A percentile compares a stretch with the other conserved stretches of the same genome.
Evolutionary conservation across 2,888 invertebrate genomes (phyloP).

Genomic region (Hirtodrosophila confusa): DNA sequence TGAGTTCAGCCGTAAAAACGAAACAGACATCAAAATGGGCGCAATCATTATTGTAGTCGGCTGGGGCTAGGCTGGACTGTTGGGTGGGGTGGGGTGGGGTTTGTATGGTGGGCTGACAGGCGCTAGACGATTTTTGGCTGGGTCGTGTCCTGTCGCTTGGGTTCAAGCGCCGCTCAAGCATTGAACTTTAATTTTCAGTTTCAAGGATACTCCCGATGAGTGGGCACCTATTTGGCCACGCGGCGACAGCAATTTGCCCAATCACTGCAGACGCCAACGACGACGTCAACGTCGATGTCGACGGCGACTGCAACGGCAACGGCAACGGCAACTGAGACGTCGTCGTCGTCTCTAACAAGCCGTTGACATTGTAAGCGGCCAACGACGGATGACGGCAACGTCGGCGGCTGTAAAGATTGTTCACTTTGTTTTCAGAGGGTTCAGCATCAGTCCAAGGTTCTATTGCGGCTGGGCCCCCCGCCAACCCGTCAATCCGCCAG

Average conservation of each 20-base stretch:
- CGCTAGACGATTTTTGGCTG: constrained; percentile 48
- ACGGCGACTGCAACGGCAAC: constrained; percentile 15
- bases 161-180: constrained; percentile 73
- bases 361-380: constrained; percentile 74
- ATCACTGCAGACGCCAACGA: constrained; percentile 19
- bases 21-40: constrained; percentile 60
- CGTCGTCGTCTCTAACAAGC: constrained; percentile 43
- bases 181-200: constrained; percentile 73
- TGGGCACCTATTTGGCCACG: constrained; percentile 25
- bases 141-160: constrained; percentile 57
- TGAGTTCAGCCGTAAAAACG: constrained; percentile 63
- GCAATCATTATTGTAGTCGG: constrained; percentile 40
- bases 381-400: constrained; percentile 53
- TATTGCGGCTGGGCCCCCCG: constrained; percentile 56
- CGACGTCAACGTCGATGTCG: constrained; percentile 17
- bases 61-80: not conserved
- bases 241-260: constrained; percentile 7
- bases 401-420: constrained; percentile 59
- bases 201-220: constrained; percentile 67
- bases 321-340: constrained; percentile 1
- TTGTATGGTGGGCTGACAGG: constrained; percentile 18
- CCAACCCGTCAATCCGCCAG: not conserved
- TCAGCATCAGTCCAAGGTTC: constrained; percentile 71
- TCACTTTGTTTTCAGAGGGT: constrained; percentile 58
- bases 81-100: not conserved